Conservation (phyloP, 2,888 invertebrate species). For the Coecobrya sp. region DNA sequence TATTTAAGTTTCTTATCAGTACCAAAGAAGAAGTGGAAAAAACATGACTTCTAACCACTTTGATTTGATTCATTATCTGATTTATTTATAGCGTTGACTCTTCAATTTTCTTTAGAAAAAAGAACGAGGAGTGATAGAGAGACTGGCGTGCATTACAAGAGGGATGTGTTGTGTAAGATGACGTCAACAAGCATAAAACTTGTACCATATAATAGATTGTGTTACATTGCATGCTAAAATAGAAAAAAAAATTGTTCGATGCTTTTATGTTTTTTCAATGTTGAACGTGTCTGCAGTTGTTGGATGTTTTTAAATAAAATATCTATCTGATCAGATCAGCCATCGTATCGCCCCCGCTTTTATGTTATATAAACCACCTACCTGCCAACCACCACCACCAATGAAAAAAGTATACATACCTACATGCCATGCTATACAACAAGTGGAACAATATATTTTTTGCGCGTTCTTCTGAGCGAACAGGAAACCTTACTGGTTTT, state of each 20-base stretch:
- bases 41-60: slow-evolving; percentile 6
- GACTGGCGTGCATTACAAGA: background rate
- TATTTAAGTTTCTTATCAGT: background rate
- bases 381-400: background rate
- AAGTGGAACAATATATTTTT: slow-evolving; percentile 58
- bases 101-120: background rate
- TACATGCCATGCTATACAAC: background rate
- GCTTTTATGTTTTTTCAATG: slow-evolving; percentile 43
- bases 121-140: background rate
- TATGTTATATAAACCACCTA: slow-evolving; percentile 10
- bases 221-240: background rate
- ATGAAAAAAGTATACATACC: too few relatives aligned
- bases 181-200: slow-evolving; percentile 34
- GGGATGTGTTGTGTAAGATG: slow-evolving; percentile 17
- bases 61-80: slow-evolving; percentile 57
- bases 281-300: slow-evolving; percentile 6
- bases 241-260: background rate
- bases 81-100: slow-evolving; percentile 54
- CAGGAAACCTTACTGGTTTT: slow-evolving; percentile 79
- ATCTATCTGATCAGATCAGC: slow-evolving; percentile 38
- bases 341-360: slow-evolving; percentile 32
- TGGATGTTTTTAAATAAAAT: background rate
- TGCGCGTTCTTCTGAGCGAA: slow-evolving; percentile 34
- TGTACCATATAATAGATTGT: background rate
- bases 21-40: background rate